Percentiles rank a stretch among this genome's conserved stretches.
Conservation (phyloP, 2,888 invertebrate species). For the Terebella lapidaria region DNA sequence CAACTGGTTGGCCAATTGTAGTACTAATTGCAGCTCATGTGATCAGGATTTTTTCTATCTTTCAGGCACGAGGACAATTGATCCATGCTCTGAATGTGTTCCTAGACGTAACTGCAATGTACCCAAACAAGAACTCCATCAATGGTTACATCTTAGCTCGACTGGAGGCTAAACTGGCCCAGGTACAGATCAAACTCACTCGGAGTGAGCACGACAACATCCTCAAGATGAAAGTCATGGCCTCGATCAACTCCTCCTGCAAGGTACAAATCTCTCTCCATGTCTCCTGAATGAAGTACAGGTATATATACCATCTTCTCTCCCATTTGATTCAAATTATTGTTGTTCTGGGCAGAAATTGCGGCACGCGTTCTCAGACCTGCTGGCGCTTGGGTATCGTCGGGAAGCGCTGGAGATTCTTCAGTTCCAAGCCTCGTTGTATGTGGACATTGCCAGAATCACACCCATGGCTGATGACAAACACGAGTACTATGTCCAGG, state of each 20-base stretch:
- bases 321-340: too few species aligned
- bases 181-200: conserved; percentile 32
- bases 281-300: too few species aligned
- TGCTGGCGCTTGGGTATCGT: conserved; percentile 33
- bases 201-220: conserved; percentile 30
- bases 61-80: conserved; percentile 33
- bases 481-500: conserved; percentile 41
- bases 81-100: conserved; percentile 41
- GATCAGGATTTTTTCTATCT: too few species aligned
- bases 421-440: conserved; percentile 35
- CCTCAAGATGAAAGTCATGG: conserved; percentile 34
- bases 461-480: conserved; percentile 23
- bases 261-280: conserved; percentile 31
- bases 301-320: too few species aligned
- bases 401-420: conserved; percentile 36
- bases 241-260: conserved; percentile 34
- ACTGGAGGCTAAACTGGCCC: conserved; percentile 37
- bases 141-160: conserved; percentile 36
- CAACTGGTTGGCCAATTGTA: too few species aligned
- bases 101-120: conserved; percentile 29
- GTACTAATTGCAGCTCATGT: too few species aligned
- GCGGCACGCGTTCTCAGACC: too few species aligned
- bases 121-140: conserved; percentile 38
- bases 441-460: conserved; percentile 31
- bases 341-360: too few species aligned